Conservation (phyloP, 1,140 invertebrate species). For the Physella acuta region DNA sequence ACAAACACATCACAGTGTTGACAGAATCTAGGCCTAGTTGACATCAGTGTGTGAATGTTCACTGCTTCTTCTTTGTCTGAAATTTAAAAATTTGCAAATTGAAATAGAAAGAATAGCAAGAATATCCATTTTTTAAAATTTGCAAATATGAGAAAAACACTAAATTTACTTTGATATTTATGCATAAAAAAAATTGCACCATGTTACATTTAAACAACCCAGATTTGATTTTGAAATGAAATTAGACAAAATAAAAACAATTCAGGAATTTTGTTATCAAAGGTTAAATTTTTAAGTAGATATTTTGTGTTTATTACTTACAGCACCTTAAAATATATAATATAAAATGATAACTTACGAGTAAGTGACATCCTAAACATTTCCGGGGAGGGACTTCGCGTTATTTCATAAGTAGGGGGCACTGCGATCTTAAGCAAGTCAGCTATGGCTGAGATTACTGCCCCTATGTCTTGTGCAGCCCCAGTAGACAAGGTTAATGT, state of each 20-base stretch:
- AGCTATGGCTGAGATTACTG: constrained; percentile 84
- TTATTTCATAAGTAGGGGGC: constrained; percentile 56
- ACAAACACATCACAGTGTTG: constrained; percentile 88
- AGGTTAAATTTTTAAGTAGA: not conserved
- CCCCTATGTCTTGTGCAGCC: constrained; percentile 88
- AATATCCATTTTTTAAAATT: no score
- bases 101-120: no score
- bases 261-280: no score
- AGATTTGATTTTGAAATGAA: no score
- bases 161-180: no score
- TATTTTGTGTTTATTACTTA: not conserved
- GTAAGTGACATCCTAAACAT: constrained; percentile 44
- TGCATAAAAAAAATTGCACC: no score
- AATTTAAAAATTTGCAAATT: no score
- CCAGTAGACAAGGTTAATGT: constrained; percentile 86
- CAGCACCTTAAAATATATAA: not conserved
- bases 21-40: constrained; percentile 84
- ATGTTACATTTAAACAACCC: no score
- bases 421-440: constrained; percentile 85
- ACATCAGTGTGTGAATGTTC: constrained; percentile 86
- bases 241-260: no score
- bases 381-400: constrained; percentile 55
- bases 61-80: constrained; percentile 59
- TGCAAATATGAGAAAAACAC: no score
- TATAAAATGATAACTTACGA: constrained; percentile 36